Percentiles rank a stretch among this genome's conserved stretches.
Evolutionary conservation across 64 coral and sea anemone genomes (phyloP).

Genomic region (Pocillopora damicornis): DNA sequence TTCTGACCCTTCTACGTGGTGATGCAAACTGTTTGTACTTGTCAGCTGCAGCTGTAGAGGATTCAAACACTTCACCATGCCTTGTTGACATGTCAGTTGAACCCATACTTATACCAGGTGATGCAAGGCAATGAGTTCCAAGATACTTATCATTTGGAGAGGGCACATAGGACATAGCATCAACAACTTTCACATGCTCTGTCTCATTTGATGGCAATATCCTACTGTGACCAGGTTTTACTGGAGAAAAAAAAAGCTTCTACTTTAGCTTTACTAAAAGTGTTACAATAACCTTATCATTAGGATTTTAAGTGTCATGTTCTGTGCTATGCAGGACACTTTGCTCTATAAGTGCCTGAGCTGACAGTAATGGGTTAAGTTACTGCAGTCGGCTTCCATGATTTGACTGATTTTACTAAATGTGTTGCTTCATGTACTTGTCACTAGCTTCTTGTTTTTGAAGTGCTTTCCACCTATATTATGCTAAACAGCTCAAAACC

Average conservation of each 20-base stretch:
- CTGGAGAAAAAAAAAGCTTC: constrained; percentile 11
- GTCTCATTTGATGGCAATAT: constrained; percentile 74
- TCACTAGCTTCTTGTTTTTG: too few species aligned
- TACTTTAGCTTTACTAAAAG: neutral
- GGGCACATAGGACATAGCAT: constrained; percentile 75
- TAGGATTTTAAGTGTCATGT: too few species aligned
- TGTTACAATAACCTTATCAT: too few species aligned
- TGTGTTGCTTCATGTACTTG: too few species aligned
- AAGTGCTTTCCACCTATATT: too few species aligned
- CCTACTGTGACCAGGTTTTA: constrained; percentile 66
- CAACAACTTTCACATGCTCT: constrained; percentile 84
- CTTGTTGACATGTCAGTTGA: neutral
- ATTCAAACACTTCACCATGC: constrained; percentile 36
- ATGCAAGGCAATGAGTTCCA: neutral
- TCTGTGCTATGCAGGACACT: too few species aligned
- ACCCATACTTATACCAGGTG: neutral
- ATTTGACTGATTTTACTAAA: too few species aligned
- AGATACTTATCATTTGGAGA: constrained; percentile 44
- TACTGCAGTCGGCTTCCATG: too few species aligned
- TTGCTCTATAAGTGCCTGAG: too few species aligned
- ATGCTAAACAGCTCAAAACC: too few species aligned
- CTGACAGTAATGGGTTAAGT: too few species aligned
- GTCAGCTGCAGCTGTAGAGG: neutral
- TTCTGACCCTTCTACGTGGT: constrained; percentile 59
- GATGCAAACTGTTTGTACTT: neutral